These are phyloP conservation scores for Drosophila tripunctata DNA, from an alignment of 2,888 invertebrate genomes.

Conservation along the genomic window DNA sequence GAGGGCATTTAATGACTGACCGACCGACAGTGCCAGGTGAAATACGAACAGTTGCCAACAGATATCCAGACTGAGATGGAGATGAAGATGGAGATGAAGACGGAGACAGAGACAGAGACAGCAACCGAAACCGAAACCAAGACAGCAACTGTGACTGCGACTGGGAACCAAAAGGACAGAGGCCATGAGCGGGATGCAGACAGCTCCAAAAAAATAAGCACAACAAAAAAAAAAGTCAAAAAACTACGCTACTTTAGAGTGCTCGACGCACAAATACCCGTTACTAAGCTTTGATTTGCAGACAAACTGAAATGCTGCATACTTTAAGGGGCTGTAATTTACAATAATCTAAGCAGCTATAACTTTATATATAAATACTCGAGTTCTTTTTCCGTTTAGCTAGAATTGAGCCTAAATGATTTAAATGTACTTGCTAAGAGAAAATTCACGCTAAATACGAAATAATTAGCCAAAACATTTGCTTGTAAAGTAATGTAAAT, in stretches of 20 bases:
- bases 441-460: too few species aligned
- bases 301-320: too few species aligned
- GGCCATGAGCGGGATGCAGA: conserved; percentile 46
- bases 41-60: conserved; percentile 77
- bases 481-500: too few species aligned
- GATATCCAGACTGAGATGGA: conserved; percentile 44
- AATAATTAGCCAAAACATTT: too few species aligned
- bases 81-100: conserved; percentile 43
- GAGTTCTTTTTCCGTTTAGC: too few species aligned
- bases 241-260: not conserved
- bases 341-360: too few species aligned
- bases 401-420: too few species aligned
- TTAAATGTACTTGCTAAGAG: too few species aligned
- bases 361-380: too few species aligned
- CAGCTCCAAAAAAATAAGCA: conserved; percentile 47
- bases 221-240: conserved; percentile 17
- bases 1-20: conserved; percentile 77
- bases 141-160: conserved; percentile 27
- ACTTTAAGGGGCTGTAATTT: too few species aligned
- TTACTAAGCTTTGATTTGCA: not conserved
- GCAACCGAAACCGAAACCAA: conserved; percentile 36
- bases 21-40: conserved; percentile 73
- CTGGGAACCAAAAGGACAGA: conserved; percentile 52
- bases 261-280: not conserved
- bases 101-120: conserved; percentile 21